Base-by-base conservation (phyloP, 2,797 vertebrate genomes). In the Centroberyx gerrardi region DNA sequence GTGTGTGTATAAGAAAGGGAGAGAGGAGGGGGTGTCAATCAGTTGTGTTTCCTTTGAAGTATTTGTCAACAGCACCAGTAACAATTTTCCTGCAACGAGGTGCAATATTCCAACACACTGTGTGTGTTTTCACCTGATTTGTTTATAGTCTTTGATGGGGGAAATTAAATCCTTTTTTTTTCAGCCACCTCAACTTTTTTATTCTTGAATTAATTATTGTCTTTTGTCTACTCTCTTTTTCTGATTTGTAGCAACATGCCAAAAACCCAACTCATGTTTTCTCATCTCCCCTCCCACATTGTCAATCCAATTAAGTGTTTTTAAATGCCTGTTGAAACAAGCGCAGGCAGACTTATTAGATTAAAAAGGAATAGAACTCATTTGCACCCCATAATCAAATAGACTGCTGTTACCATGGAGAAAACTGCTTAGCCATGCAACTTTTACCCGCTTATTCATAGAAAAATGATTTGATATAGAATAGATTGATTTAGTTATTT, bases 241-340 rank as follows among this genome's bases (percentile, higher is more conserved):
- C 68, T 40, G 64, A 71, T 72, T 76, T 52, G 62, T 62, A 82
- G 78, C 78, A 83, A 86, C 84, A 76, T 3, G 70, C 60, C 74
- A 78, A 51, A 85, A 74, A 29, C 48, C 22, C 46, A 69, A 58
- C 76, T 81, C 76, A 74, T 80, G 87, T 82, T 83, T 84, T 76
- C 80, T 82, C 53, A 67, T 63, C 52, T 68, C 17, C 54, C 74
- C 81, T 87, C 86, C 76, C 87, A 80, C 72, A 71, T 72, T 87
- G 86, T 86, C 84, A 74, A 80, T 82, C 87, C 86, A 91, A 92
- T 92, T 89, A 87, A 81, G 76, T 86, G 73, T 87, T 90, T 91
- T 91, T 84, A 90, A 93, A 91, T 74, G 85, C 78, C 82, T 87
- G 88, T 85, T 88, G 87, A 89, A 92, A 92, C 87, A 89, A 86